Base-by-base conservation (phyloP, 64 coral and sea anemone genomes). In the Hydrozoanthus tunicans region DNA sequence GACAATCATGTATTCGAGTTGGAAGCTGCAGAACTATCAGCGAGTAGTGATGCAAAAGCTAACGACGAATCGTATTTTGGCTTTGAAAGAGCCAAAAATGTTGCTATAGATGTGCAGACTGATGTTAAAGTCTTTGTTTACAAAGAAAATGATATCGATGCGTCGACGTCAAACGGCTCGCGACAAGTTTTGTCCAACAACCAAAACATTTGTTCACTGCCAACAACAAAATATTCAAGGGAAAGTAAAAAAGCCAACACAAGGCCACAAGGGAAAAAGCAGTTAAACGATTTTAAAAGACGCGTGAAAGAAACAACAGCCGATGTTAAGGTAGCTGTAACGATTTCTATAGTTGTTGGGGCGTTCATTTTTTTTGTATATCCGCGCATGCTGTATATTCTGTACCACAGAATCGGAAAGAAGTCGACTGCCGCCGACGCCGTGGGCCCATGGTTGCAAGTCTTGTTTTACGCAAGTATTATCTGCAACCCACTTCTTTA, bases 401-500 rank as follows among this genome's bases (percentile, higher is more conserved):
- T 94, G 3, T 94, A 85, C 67, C 67, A 90, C 61, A 43, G 56
- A n/a, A 23, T 14, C 27, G 56, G 75, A 12, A 62, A 60, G 53
- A 51, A 76, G 9, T 53, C 69, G 9, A 17, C 54, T 11, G 17
- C 43, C 0, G 71, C 76, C 1, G 27, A 23, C 6, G n/a, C 54
- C 9, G 55, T 89, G 11, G 71, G 9, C 63, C 78, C 90, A 6
- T 94, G 93, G 93, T 56, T 83, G 1, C 51, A 62, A 24, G 90
- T 94, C 63, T 61, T 94, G 6, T 54, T 94, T 27, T 94, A 90
- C 86, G 82, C 58, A 64, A 90, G 90, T 64, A 62, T 71, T 3
- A 88, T 75, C 6, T 61, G 81, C 11, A 94, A 91, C 52, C 93
- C 93, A 2, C 73, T 94, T 26, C 79, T 94, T 53, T 94, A 94